Base-by-base conservation (phyloP, 2,113 vertebrate genomes). In the Sander vitreus region DNA sequence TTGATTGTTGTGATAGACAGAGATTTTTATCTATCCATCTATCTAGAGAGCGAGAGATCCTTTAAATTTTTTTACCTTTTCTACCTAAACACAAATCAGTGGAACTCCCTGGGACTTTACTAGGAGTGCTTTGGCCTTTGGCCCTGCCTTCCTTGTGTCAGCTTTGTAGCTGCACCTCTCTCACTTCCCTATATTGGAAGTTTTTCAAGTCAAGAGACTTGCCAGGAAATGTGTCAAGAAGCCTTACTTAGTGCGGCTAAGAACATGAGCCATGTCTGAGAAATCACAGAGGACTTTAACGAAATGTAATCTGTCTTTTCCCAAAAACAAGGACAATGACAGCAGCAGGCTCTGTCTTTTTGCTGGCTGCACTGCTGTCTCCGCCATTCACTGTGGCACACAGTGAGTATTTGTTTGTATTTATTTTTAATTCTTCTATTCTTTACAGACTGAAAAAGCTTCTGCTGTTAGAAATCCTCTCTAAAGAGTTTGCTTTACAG, bases 21-120 rank as follows among this genome's bases (percentile, higher is more conserved):
- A 36, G 1, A 36, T 6, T 1, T 1, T 36, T 36, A 27, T 27
- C 27, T 27, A 27, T 27, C 27, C 2, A 27, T 27, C 27, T 27
- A 27, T 27, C 27, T 27, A 27, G 27, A 27, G 27, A 27, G 27
- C 27, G 27, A 27, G 27, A 27, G 33, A 33, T 1, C 6, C 33
- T 33, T 33, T 33, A 33, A 1, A 33, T 5, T 1, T 33, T 5
- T 33, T 33, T 33, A 33, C 9, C 30, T 66, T 48, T 77, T 65
- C 16, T 58, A 47, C 8, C 30, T 3, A 50, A 60, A 45, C 3
- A 18, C 4, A 36, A 21, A 53, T 23, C 10, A 9, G 15, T 67
- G 84, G 91, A 88, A 86, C 54, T 90, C 83, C 83, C 85, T 78
- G 25, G 73, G 75, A 67, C 39, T 84, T 80, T 66, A 82, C 72